Evolutionary conservation across 2,888 invertebrate genomes (phyloP).

Genomic region (Hybos culiciformis): DNA sequence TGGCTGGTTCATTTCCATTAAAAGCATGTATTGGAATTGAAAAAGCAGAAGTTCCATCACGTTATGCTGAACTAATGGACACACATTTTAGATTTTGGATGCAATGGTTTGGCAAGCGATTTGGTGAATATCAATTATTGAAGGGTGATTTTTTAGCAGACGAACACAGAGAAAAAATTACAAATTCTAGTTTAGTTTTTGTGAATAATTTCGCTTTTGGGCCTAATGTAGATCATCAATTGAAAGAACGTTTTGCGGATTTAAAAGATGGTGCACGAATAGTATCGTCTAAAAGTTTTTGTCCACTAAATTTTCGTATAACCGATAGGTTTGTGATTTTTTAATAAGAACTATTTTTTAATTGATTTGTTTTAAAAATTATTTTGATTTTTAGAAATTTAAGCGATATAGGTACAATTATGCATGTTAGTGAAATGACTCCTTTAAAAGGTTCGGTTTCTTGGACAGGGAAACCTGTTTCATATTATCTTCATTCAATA

Average conservation of each 20-base stretch:
- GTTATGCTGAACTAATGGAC: slow-evolving; percentile 91
- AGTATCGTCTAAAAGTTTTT: slow-evolving; percentile 97
- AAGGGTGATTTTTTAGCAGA: slow-evolving; percentile 91
- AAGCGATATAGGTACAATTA: slow-evolving; percentile 96
- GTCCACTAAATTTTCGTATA: slow-evolving; percentile 95
- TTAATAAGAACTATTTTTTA: neutral
- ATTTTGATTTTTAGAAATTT: slow-evolving; percentile 52
- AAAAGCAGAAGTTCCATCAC: slow-evolving; percentile 91
- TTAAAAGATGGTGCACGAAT: slow-evolving; percentile 90
- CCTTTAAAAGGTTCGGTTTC: slow-evolving; percentile 92
- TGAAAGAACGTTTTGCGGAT: slow-evolving; percentile 93
- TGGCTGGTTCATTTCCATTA: slow-evolving; percentile 90
- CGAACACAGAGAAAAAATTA: slow-evolving; percentile 87
- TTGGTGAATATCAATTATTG: slow-evolving; percentile 78
- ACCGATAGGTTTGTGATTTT: slow-evolving; percentile 51
- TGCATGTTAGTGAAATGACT: slow-evolving; percentile 95
- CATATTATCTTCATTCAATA: slow-evolving; percentile 95
- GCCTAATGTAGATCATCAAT: slow-evolving; percentile 89
- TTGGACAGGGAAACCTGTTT: slow-evolving; percentile 98
- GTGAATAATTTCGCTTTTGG: slow-evolving; percentile 99
- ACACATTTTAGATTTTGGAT: slow-evolving; percentile 85
- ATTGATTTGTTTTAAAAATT: neutral
- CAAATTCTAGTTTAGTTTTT: slow-evolving; percentile 88
- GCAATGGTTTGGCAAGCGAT: slow-evolving; percentile 95
- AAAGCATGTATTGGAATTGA: slow-evolving; percentile 92